Percentiles rank a stretch among this genome's conserved stretches.
phyloP scores from a whole-genome alignment of 2,797 vertebrate genomes.

The Sebastes itinus region DNA sequence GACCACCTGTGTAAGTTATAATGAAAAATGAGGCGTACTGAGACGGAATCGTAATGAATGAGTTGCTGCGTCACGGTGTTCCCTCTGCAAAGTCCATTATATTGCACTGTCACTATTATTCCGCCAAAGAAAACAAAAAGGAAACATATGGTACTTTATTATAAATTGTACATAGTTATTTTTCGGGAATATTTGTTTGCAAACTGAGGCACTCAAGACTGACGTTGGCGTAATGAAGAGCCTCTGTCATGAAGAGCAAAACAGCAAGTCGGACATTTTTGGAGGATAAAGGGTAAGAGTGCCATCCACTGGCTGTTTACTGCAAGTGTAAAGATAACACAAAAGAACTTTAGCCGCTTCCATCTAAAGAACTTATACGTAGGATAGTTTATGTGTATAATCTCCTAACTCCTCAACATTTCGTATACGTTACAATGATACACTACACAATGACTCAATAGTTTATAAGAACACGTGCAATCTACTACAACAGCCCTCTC shows the following conservation, averaged over 20 bases:
- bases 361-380: neutral
- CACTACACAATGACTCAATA: too few species aligned
- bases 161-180: neutral
- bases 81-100: neutral
- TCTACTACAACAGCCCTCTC: neutral
- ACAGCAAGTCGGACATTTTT: too few species aligned
- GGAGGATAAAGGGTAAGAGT: too few species aligned
- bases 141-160: neutral
- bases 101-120: neutral
- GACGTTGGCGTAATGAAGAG: neutral
- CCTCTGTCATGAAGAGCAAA: neutral
- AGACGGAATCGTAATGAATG: neutral
- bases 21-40: neutral
- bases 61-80: neutral
- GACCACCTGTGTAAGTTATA: neutral
- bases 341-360: neutral
- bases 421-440: neutral
- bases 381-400: neutral
- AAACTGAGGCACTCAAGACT: neutral
- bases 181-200: neutral
- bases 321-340: too few species aligned
- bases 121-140: neutral
- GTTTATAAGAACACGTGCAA: too few species aligned
- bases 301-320: too few species aligned
- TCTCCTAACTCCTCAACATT: neutral